Evolutionary conservation across 2,888 invertebrate species (phyloP), one percentile per base, ranked within the genome.

Genomic region (Erebia ligea): DNA sequence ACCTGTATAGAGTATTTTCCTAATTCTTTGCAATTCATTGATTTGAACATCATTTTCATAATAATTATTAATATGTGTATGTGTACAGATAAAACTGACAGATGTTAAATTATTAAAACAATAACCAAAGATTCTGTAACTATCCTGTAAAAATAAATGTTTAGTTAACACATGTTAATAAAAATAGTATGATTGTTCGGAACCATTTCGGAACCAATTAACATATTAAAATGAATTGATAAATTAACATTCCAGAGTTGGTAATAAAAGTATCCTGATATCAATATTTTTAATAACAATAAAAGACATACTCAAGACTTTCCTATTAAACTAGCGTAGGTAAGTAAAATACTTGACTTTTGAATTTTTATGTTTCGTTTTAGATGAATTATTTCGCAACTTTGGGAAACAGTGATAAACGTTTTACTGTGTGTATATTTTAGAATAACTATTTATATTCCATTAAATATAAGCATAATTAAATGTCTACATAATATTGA

Each of bases 361-460:
- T 8, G 17, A 21, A 50, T 21, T 34, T 45, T 67, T 10, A 11
- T 42, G 4, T 8, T 52, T 13, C 40, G 13, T 58, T 40, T 57
- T 34, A 17, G 13, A 62, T 61, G 48, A 19, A 59, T 67, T 63
- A 67, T 71, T 65, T 64, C 25, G 34, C 40, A 71, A 69, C 52
- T 68, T 73, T 70, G 69, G 61, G 68, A 73, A 70, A 70, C 75
- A 76, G 76, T 76, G 77, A 77, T 78, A 76, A 73, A 71, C 70
- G 74, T 71, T 69, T 72, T 69, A 73, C 54, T 67, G 71, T 74
- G 73, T 86, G 86, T 87, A 86, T 73, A 85, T 85, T 85, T 71
- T 82, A 84, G 76, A 75, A 74, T 71, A 50, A 66, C 21, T 89
- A 89, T 90, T 90, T 90, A 90, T 90, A 88, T 86, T 87, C 81